Base-by-base conservation (phyloP, 2,888 invertebrate genomes). In the Itoplectis maculator region DNA sequence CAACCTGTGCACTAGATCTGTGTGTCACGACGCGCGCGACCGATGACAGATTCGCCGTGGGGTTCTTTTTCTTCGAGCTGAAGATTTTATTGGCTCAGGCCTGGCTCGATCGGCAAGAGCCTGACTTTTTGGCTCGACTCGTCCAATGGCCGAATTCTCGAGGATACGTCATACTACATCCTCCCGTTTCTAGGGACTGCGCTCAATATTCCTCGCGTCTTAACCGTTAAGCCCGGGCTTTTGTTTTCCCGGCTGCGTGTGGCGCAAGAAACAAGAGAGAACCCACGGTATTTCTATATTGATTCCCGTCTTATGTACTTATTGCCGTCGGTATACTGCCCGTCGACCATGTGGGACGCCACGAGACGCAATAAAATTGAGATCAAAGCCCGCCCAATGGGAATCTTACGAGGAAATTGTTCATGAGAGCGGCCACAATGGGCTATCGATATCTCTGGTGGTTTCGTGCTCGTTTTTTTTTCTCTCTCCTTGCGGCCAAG, bases 351-450 rank as follows among this genome's bases (percentile, higher is more conserved):
- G 47, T 2, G 68, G 72, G 65, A 76, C 68, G 83, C 78, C 84
- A 86, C 65, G 81, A 81, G 63, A 85, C 54, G 85, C 83, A 86
- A 87, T 87, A 88, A 87, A 88, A 88, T 82, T 72, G 81, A 84
- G 81, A 88, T 87, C 81, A 82, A 84, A 84, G 54, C 78, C 83
- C n/a, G n/a, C 29, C 66, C 82, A 68, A n/a, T 47, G 83, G 84
- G 76, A 59, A 82, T 84, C 82, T 84, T 82, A 82, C 73, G 68
- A 82, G 79, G 82, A 82, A 85, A 86, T 86, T 84, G 83, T 85
- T 80, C 74, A 18, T 56, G 69, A 63, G 49, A 56, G 49, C 68
- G 54, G 72, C 68, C 61, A 73, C 51, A 69, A 74, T 73, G 18
- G 69, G 40, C 79, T 54, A 65, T 81, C 79, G 79, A 74, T 81